phyloP scores from a whole-genome alignment of 2,888 invertebrate species.

The Gymnoscelis rufifasciata region DNA sequence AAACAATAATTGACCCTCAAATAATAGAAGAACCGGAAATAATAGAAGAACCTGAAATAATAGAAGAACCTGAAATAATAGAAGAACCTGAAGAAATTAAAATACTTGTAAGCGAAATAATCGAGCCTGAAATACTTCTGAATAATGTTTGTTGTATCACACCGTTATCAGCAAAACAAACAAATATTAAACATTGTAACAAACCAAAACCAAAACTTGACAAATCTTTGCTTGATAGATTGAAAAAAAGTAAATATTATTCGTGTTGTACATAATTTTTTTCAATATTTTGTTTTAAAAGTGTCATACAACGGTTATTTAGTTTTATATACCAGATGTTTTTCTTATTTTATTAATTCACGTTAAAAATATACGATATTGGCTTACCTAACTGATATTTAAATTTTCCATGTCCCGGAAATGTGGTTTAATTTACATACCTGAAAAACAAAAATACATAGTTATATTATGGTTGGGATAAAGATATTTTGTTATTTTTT shows the following conservation, averaged over 20 bases:
- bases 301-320: no score
- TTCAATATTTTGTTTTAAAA: not conserved
- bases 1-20: no score
- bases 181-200: not conserved
- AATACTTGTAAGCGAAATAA: not conserved
- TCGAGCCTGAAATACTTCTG: not conserved
- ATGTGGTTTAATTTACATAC: no score
- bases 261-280: not conserved
- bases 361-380: no score
- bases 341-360: no score
- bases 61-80: not conserved
- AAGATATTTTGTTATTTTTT: no score
- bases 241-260: slow-evolving; percentile 6
- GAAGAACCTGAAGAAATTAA: not conserved
- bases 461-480: no score
- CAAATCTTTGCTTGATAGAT: slow-evolving; percentile 14
- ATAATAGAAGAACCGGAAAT: no score
- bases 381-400: no score
- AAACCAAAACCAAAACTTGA: not conserved
- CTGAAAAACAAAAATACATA: no score
- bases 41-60: not conserved
- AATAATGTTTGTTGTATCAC: not conserved
- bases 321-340: no score
- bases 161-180: not conserved
- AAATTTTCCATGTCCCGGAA: no score